Conservation (phyloP, 1,140 invertebrate genomes). For the Batillaria attramentaria region DNA sequence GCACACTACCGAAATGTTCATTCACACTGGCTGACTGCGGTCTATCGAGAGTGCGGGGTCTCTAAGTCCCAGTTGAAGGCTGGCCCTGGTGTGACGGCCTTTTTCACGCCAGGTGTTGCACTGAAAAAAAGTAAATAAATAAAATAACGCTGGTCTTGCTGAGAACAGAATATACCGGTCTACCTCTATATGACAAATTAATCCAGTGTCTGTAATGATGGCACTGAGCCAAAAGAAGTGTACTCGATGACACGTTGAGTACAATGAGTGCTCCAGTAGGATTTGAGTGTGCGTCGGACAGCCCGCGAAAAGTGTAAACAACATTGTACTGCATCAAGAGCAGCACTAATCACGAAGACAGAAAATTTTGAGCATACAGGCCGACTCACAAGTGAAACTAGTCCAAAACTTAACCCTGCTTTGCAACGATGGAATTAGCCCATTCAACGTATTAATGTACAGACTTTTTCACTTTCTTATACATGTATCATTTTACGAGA, state of each 20-base stretch:
- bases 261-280: background rate
- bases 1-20: background rate
- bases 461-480: background rate
- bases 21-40: too few relatives aligned
- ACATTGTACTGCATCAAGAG: too few relatives aligned
- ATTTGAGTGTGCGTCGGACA: background rate
- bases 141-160: background rate
- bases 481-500: background rate
- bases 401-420: background rate
- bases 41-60: too few relatives aligned
- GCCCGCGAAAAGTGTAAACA: too few relatives aligned
- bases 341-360: too few relatives aligned
- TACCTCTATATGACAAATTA: background rate
- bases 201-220: background rate
- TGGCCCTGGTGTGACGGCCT: slow-evolving; percentile 12
- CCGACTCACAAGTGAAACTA: too few relatives aligned
- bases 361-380: too few relatives aligned
- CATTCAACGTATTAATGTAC: background rate
- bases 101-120: background rate
- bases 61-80: background rate
- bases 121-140: background rate
- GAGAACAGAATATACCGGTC: too few relatives aligned
- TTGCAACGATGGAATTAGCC: background rate
- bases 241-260: too few relatives aligned
- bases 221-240: too few relatives aligned